Base-by-base conservation (phyloP, 2,888 invertebrate genomes). In the Rugalucina vietnamica region DNA sequence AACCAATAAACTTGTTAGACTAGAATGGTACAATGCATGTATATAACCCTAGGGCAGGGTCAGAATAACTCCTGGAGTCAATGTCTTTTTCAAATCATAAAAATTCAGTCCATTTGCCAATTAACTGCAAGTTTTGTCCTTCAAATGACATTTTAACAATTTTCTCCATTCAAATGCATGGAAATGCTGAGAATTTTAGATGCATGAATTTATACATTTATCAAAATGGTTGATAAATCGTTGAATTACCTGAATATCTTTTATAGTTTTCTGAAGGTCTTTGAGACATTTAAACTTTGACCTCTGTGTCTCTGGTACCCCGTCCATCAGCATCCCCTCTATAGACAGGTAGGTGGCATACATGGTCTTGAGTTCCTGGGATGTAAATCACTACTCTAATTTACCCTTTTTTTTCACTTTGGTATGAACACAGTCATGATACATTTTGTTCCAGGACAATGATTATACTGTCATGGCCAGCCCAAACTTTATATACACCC, bases 361-460 rank as follows among this genome's bases (percentile, higher is more conserved):
- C 83, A 93, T 87, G 27, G 77, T 82, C 8, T 88, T 85, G 81
- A 94, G 89, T 71, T 91, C 88, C 69, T 91, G 90, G 5, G 93
- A 91, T n/a, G 65, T 65, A 65, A 21, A 65, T 29, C 10, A 34
- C 32, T 65, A 32, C 21, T 2, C 18, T 65, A 65, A 10, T 34
- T 65, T 65, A 34, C 32, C 65, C 32, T 34, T 34, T 32, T 8
- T 12, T 65, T 12, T 12, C n/a, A 8, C 34, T 34, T 65, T 32
- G 2, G 27, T 3, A 34, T 34, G 5, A 60, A 18, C 10, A 2
- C 21, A 18, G 1, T n/a, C 14, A 1, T 34, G 65, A 65, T 34
- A 65, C 34, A 21, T 21, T 29, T 34, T 65, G 34, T 65, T 65
- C 34, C 29, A 65, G 21, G 32, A 34, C 34, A 65, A 65, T 34